phyloP scores from a whole-genome alignment of 2,888 invertebrate species.

The Eurytoma adleriae region DNA sequence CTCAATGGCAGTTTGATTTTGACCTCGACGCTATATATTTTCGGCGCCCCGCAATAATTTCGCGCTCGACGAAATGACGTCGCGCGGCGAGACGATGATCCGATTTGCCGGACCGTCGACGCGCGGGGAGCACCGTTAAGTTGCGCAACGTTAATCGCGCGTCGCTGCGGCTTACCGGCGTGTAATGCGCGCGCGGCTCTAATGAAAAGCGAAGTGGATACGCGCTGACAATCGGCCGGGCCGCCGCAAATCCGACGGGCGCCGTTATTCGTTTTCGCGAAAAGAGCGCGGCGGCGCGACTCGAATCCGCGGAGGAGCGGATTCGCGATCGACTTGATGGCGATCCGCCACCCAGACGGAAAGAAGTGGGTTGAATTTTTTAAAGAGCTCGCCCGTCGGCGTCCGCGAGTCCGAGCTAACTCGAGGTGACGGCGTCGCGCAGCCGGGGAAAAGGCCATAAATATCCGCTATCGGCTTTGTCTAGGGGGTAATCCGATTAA shows the following conservation, averaged over 20 bases:
- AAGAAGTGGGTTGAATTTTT: too few species aligned
- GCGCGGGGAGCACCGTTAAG: background rate
- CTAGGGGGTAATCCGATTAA: constrained; percentile 32
- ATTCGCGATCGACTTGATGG: too few species aligned
- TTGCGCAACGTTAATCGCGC: constrained; percentile 4
- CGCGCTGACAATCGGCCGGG: background rate
- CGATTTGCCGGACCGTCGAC: constrained; percentile 13
- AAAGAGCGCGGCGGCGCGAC: too few species aligned
- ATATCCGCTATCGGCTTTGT: constrained; percentile 15
- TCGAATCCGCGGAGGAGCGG: too few species aligned
- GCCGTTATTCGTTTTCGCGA: too few species aligned
- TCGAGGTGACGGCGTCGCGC: too few species aligned
- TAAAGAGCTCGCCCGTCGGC: too few species aligned
- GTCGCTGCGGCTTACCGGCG: background rate
- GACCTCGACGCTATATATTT: constrained; percentile 2
- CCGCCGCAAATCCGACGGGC: too few species aligned
- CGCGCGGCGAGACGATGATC: constrained; percentile 39
- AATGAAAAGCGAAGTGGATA: background rate
- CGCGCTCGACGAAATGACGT: constrained; percentile 21
- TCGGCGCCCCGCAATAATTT: background rate
- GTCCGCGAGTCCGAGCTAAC: background rate
- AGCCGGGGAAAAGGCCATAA: too few species aligned
- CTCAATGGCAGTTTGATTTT: constrained; percentile 37
- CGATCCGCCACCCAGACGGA: too few species aligned
- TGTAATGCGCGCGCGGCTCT: background rate